Base-by-base conservation (phyloP, 2,113 vertebrate species). In the Periophthalmus modestus region DNA sequence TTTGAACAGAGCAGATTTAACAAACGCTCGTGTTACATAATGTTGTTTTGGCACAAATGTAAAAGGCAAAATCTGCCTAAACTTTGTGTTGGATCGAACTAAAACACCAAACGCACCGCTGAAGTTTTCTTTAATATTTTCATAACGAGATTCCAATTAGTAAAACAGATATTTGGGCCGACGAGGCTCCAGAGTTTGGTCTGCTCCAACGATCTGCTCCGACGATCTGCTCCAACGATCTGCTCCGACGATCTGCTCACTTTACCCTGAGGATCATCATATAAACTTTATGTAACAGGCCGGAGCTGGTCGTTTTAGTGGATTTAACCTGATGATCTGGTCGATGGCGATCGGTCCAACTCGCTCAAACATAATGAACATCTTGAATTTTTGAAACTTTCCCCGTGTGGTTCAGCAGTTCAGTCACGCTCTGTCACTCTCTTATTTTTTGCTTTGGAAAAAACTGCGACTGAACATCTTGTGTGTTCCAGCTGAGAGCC, bases 401-500 rank as follows among this genome's bases (percentile, higher is more conserved):
- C 62, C 43, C 18, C n/a, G 33, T 65, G 39, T 39, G 33, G 16
- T 4, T 43, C 39, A 43, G 39, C 11, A 43, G 34, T 46, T 66
- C 54, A 47, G 23, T 69, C 69, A 71, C 87, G 68, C 2, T 21
- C 15, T 66, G 9, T 18, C n/a, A 43, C 43, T 46, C 48, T 11
- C 77, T 74, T 48, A 77, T 68, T 89, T 68, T 55, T 75, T 34
- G 28, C 59, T 52, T 33, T 58, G 79, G 83, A 83, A 87, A 90
- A 71, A 23, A 36, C 52, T 69, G 75, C 59, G 24, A 79, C 74
- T 24, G 71, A 86, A 70, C 74, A 74, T 85, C 81, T 77, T 76
- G 71, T 78, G 82, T 79, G 82, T 87, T 82, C 78, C 82, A 66
- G 39, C 74, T 24, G 82, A 81, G 80, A 80, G 57, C 92, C 84